A percentile compares a stretch with the other conserved stretches of the same genome.
phyloP scores from a whole-genome alignment of 2,797 vertebrate genomes.

The Spinus pinus region DNA sequence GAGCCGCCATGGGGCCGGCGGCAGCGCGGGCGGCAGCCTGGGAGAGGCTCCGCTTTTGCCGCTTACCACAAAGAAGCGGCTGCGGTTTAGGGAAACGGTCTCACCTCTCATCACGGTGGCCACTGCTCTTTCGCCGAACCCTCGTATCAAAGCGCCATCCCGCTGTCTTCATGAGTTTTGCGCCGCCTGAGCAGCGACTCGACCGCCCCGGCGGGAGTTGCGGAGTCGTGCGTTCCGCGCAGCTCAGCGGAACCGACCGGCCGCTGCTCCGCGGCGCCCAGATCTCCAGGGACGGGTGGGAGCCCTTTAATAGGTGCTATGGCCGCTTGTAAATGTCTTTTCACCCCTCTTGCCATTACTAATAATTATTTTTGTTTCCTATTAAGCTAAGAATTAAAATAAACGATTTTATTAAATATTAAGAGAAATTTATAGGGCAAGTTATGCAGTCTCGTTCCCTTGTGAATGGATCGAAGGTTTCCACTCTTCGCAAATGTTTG shows the following conservation, averaged over 20 bases:
- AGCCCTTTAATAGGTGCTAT: background rate
- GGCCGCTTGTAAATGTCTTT: background rate
- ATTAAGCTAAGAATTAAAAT: background rate
- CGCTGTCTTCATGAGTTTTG: background rate
- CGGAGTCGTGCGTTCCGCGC: background rate
- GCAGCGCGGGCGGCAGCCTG: background rate
- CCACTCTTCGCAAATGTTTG: background rate
- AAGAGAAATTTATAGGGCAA: background rate
- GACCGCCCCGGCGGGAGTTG: background rate
- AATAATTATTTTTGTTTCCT: background rate
- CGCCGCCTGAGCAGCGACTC: background rate
- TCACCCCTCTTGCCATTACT: fast-evolving
- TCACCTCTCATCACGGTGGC: background rate
- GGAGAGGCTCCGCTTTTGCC: background rate
- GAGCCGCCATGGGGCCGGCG: background rate
- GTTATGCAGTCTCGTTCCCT: fast-evolving
- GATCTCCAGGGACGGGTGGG: background rate
- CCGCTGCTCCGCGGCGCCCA: background rate
- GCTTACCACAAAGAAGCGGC: background rate
- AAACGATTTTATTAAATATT: background rate
- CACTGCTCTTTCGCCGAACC: no score
- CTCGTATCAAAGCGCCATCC: background rate
- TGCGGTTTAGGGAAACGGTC: background rate
- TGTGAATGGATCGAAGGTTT: background rate
- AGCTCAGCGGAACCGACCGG: background rate